Evolutionary conservation across 2,888 invertebrate genomes (phyloP).

Genomic region (Chromoteleia sp.): DNA sequence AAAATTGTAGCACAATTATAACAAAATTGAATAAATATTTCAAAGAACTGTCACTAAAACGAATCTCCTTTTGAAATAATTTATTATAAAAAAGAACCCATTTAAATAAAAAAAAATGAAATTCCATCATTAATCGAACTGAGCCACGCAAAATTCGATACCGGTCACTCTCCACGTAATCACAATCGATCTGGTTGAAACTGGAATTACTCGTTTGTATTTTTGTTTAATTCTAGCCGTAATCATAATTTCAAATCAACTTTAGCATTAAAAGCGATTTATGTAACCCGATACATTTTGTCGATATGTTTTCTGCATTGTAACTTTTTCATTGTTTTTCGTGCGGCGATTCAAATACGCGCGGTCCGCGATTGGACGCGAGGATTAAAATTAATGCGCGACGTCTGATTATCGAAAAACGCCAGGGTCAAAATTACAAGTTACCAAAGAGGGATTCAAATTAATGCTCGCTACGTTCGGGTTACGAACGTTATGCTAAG

Average conservation of each 20-base stretch:
- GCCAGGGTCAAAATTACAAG: conserved; percentile 59
- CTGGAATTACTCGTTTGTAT: conserved; percentile 63
- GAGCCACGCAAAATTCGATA: conserved; percentile 34
- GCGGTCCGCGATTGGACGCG: conserved; percentile 24
- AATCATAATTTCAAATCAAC: conserved; percentile 64
- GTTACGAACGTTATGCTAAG: conserved; percentile 39
- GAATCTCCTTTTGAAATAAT: too few relatives aligned
- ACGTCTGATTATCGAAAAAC: conserved; percentile 42
- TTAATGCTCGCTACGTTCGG: conserved; percentile 34
- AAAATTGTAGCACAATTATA: too few relatives aligned
- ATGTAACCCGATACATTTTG: conserved; percentile 56
- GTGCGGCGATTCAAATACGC: conserved; percentile 10
- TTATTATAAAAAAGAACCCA: too few relatives aligned
- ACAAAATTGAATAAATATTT: too few relatives aligned
- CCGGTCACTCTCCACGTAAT: conserved; percentile 30
- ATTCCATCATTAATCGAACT: background rate
- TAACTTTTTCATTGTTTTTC: conserved; percentile 46
- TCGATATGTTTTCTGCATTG: conserved; percentile 28
- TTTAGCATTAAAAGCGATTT: conserved; percentile 59
- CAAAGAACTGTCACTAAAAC: too few relatives aligned
- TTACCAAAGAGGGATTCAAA: conserved; percentile 49
- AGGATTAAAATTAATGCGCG: conserved; percentile 46
- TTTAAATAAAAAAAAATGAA: too few relatives aligned
- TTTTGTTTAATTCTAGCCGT: conserved; percentile 49
- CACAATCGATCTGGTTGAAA: conserved; percentile 42